Conservation (phyloP, 2,888 invertebrate species). For the Latheticus oryzae region DNA sequence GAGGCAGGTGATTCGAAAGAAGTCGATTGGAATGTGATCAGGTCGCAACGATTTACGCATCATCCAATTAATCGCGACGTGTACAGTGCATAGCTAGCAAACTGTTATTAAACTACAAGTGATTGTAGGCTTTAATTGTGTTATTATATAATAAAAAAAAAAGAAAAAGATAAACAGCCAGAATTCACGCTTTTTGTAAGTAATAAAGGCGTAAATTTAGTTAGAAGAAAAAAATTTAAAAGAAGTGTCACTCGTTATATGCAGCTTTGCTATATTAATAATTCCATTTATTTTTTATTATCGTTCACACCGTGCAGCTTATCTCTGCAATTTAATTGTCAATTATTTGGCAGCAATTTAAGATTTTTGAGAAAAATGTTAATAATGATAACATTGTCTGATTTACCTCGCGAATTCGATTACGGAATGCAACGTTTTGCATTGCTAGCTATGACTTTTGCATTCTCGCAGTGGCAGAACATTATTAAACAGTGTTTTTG, state of each 20-base stretch:
- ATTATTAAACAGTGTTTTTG: slow-evolving; percentile 50
- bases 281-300: slow-evolving; percentile 32
- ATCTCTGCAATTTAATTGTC: slow-evolving; percentile 54
- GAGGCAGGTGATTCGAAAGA: slow-evolving; percentile 51
- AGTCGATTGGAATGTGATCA: slow-evolving; percentile 42
- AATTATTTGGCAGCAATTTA: slow-evolving; percentile 54
- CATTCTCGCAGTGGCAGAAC: slow-evolving; percentile 48
- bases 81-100: slow-evolving; percentile 50
- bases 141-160: slow-evolving; percentile 47
- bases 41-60: slow-evolving; percentile 51
- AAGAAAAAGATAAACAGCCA: too few relatives aligned
- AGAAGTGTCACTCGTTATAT: slow-evolving; percentile 63
- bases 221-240: too few relatives aligned
- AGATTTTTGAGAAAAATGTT: slow-evolving; percentile 16
- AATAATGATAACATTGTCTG: slow-evolving; percentile 22
- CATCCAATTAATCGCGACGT: slow-evolving; percentile 48
- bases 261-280: slow-evolving; percentile 59
- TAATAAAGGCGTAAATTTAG: slow-evolving; percentile 50
- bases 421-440: slow-evolving; percentile 44
- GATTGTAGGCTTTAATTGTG: slow-evolving; percentile 58
- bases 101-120: slow-evolving; percentile 54
- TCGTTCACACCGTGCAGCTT: slow-evolving; percentile 49
- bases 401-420: slow-evolving; percentile 9
- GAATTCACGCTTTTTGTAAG: slow-evolving; percentile 54
- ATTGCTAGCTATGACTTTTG: slow-evolving; percentile 52